These are phyloP conservation scores for Chrysopa pallens DNA, from an alignment of 1,140 invertebrate genomes.

Conservation along the genomic window DNA sequence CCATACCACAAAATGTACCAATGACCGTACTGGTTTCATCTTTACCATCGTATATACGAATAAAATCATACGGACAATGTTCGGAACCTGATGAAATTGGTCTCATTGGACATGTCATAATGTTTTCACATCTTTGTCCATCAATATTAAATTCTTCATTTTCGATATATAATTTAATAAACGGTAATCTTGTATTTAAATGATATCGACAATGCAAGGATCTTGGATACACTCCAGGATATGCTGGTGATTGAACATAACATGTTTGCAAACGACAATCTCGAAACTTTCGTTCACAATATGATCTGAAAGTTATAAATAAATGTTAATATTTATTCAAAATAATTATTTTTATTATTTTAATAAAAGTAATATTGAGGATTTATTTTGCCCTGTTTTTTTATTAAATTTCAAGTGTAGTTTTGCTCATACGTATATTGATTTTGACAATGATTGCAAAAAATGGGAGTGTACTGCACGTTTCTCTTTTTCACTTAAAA, in stretches of 20 bases:
- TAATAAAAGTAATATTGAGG: too few relatives aligned
- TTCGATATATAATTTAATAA: constrained; percentile 81
- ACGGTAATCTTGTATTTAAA: constrained; percentile 68
- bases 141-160: constrained; percentile 89
- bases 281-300: constrained; percentile 69
- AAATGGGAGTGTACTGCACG: too few relatives aligned
- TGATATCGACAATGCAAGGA: constrained; percentile 79
- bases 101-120: constrained; percentile 85
- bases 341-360: too few relatives aligned
- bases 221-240: constrained; percentile 78
- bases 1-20: constrained; percentile 83
- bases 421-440: too few relatives aligned
- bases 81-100: constrained; percentile 70
- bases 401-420: too few relatives aligned
- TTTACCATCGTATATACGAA: constrained; percentile 78
- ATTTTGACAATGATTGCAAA: too few relatives aligned
- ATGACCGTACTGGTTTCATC: constrained; percentile 71
- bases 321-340: too few relatives aligned
- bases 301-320: constrained; percentile 40
- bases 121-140: constrained; percentile 81
- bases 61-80: constrained; percentile 80
- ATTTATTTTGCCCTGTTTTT: too few relatives aligned
- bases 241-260: constrained; percentile 82
- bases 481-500: too few relatives aligned
- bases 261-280: constrained; percentile 77